phyloP scores from a whole-genome alignment of 2,113 vertebrate genomes.

The Typhlomys cinereus region DNA sequence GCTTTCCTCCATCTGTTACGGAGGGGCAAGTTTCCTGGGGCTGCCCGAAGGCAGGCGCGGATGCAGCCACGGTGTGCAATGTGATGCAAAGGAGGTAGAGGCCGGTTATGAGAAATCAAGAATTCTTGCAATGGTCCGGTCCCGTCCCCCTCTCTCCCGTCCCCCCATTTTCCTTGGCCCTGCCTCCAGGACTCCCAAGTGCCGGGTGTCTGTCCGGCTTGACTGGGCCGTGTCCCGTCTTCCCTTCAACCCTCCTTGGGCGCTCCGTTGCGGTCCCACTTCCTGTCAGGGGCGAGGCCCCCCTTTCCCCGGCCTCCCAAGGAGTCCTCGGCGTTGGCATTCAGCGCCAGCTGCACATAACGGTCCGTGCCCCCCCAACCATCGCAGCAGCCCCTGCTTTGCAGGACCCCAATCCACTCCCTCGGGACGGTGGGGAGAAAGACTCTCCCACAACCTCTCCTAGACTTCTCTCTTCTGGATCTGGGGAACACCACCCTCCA shows the following conservation, averaged over 20 bases:
- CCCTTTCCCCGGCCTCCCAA: slow-evolving; percentile 52
- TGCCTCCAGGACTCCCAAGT: not conserved
- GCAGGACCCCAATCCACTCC: not conserved
- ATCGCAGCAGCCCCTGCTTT: too few species aligned
- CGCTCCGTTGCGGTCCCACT: slow-evolving; percentile 47
- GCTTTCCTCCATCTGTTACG: slow-evolving; percentile 34
- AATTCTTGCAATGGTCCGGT: not conserved
- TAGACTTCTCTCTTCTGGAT: not conserved
- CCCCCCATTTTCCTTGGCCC: too few species aligned
- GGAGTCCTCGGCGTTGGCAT: slow-evolving; percentile 42
- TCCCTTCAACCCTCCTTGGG: not conserved
- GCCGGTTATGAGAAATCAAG: not conserved
- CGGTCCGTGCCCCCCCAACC: slow-evolving; percentile 67
- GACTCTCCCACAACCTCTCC: not conserved
- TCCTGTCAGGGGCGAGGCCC: slow-evolving; percentile 69
- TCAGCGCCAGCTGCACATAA: slow-evolving; percentile 58
- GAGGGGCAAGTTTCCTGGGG: not conserved
- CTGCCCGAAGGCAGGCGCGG: not conserved
- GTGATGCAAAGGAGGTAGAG: not conserved
- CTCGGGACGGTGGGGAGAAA: not conserved
- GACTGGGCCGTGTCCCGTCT: not conserved
- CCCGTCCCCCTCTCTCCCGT: not conserved
- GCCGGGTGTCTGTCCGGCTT: not conserved
- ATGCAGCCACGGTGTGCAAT: not conserved
- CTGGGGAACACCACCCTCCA: not conserved